These are phyloP conservation scores for Rhynchotus rufescens DNA, from an alignment of 2,797 vertebrate genomes.

Conservation along the genomic window DNA sequence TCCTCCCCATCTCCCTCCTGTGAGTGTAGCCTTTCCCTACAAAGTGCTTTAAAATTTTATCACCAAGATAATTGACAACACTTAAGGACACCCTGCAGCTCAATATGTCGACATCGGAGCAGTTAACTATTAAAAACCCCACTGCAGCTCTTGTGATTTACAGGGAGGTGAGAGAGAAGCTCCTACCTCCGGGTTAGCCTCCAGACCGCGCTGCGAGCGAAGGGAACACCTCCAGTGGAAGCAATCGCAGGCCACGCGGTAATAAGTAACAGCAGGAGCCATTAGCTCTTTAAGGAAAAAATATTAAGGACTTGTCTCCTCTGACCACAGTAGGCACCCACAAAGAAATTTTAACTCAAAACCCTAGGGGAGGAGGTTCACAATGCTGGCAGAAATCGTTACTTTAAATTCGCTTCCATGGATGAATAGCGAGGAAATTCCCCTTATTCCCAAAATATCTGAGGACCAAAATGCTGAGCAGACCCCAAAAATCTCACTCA, in stretches of 20 bases:
- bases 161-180: not conserved
- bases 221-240: slow-evolving; percentile 26
- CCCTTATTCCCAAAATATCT: not conserved
- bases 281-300: not conserved
- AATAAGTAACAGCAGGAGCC: slow-evolving; percentile 8
- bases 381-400: not conserved
- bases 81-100: slow-evolving; percentile 18
- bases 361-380: not conserved
- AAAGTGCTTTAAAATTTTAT: slow-evolving; percentile 12
- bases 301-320: slow-evolving; percentile 2
- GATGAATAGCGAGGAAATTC: not conserved
- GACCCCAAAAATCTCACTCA: not conserved
- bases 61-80: slow-evolving; percentile 24
- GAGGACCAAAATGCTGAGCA: slow-evolving; percentile 20
- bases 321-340: not conserved
- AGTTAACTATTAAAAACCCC: slow-evolving; percentile 18
- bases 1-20: not conserved
- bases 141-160: not conserved
- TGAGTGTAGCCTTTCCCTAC: not conserved
- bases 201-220: not conserved
- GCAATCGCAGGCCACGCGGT: not conserved
- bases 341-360: slow-evolving; percentile 24
- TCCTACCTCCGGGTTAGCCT: not conserved
- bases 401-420: slow-evolving; percentile 15
- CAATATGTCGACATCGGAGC: not conserved